Percentiles rank a stretch among this genome's conserved stretches.
These are phyloP conservation scores for Asbolus verrucosus DNA, from an alignment of 1,140 invertebrate species.

Conservation along the genomic window DNA sequence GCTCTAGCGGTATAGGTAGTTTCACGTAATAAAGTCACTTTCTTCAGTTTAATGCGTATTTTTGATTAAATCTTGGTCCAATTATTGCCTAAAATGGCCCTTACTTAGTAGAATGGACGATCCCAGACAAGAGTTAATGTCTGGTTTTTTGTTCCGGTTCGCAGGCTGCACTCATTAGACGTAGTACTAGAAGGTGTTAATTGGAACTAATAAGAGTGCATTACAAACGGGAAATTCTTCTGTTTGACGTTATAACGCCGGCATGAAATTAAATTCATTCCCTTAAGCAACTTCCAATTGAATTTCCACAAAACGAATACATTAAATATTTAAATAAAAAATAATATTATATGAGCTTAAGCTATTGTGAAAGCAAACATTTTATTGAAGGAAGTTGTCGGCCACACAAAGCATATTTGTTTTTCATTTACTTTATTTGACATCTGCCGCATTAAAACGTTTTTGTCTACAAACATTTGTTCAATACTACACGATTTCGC, in stretches of 20 bases:
- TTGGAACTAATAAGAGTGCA: slow-evolving; percentile 26
- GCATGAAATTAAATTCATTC: slow-evolving; percentile 23
- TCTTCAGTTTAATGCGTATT: background rate
- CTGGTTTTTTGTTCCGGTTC: slow-evolving; percentile 3
- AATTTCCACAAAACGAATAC: slow-evolving; percentile 27
- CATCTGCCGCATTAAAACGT: slow-evolving; percentile 51
- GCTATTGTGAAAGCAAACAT: slow-evolving; percentile 43
- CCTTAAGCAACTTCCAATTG: background rate
- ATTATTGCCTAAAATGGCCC: slow-evolving; percentile 6
- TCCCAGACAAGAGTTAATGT: background rate
- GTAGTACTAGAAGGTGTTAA: slow-evolving; percentile 35
- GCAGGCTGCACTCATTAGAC: slow-evolving; percentile 8
- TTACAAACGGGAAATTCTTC: slow-evolving; percentile 33
- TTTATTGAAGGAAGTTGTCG: slow-evolving; percentile 44
- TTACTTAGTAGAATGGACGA: slow-evolving; percentile 7
- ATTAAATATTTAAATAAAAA: slow-evolving; percentile 26
- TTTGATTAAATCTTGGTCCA: background rate
- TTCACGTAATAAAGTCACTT: slow-evolving; percentile 6
- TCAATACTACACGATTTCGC: slow-evolving; percentile 47
- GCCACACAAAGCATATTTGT: slow-evolving; percentile 50
- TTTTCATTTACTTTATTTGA: slow-evolving; percentile 57
- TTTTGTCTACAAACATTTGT: slow-evolving; percentile 51
- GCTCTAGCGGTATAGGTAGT: background rate
- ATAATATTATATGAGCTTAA: slow-evolving; percentile 32
- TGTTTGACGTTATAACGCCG: slow-evolving; percentile 21